phyloP scores from a whole-genome alignment of 2,797 vertebrate genomes.

The Cryptoblepharus egeriae region DNA sequence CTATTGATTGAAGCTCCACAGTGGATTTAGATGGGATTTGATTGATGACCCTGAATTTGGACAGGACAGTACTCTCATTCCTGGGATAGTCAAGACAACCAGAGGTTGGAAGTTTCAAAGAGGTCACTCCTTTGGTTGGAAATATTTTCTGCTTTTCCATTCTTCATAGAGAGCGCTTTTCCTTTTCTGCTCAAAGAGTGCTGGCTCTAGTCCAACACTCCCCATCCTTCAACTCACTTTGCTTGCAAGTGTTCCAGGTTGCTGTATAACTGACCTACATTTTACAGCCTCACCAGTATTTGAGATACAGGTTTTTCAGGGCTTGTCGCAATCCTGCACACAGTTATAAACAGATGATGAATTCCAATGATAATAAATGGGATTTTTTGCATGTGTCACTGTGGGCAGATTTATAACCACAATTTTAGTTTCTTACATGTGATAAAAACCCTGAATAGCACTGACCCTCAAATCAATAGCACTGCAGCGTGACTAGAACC shows the following conservation, averaged over 20 bases:
- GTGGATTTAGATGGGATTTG: not conserved
- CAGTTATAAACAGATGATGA: not conserved
- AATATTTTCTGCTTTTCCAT: not conserved
- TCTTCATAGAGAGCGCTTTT: not conserved
- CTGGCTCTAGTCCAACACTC: not conserved
- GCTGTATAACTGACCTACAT: slow-evolving; percentile 17
- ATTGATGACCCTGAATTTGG: not conserved
- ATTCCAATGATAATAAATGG: not conserved
- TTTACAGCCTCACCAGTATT: not conserved
- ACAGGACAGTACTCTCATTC: not conserved
- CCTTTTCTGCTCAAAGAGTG: not conserved
- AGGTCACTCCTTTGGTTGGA: not conserved
- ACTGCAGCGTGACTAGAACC: not conserved
- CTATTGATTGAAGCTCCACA: not conserved
- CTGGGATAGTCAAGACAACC: not conserved
- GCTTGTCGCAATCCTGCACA: not conserved
- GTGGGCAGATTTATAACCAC: not conserved
- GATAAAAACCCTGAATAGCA: not conserved
- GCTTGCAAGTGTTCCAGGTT: not conserved
- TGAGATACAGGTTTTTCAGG: not conserved
- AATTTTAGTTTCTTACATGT: not conserved
- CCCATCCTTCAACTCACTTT: not conserved
- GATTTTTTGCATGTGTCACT: not conserved
- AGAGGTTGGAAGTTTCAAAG: not conserved
- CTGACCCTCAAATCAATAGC: not conserved